These are phyloP conservation scores for Argyresthia albistria DNA, from an alignment of 2,888 invertebrate species.

Conservation along the genomic window DNA sequence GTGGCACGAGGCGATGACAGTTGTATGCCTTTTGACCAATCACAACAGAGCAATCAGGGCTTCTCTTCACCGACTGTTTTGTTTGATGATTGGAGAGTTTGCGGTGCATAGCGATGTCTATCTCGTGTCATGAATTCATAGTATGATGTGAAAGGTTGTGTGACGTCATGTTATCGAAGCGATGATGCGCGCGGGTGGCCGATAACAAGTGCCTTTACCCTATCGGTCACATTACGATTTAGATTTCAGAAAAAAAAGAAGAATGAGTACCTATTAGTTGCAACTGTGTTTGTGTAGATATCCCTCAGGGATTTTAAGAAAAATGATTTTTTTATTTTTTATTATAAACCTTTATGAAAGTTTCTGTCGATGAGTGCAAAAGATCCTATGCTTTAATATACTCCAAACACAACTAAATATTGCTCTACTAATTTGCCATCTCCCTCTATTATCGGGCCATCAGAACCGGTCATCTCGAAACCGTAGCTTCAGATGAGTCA, in stretches of 20 bases:
- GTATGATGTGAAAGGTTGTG: not conserved
- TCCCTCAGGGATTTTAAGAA: no score
- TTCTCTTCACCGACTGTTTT: slow-evolving; percentile 50
- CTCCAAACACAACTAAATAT: no score
- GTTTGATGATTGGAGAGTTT: slow-evolving; percentile 50
- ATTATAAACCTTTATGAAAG: no score
- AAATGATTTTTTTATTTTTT: no score
- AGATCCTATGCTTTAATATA: no score
- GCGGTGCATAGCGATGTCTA: slow-evolving; percentile 27
- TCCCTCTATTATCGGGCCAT: no score
- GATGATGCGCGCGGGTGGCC: slow-evolving; percentile 38
- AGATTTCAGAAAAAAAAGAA: no score
- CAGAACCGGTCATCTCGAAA: no score
- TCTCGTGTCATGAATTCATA: slow-evolving; percentile 15
- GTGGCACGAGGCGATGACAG: slow-evolving; percentile 29
- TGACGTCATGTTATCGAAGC: not conserved
- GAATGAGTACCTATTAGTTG: no score
- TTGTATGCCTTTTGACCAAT: slow-evolving; percentile 25
- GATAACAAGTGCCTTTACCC: slow-evolving; percentile 2
- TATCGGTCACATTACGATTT: not conserved
- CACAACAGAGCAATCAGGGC: slow-evolving; percentile 45
- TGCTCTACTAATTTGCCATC: no score
- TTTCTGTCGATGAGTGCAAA: no score
- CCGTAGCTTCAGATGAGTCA: slow-evolving; percentile 12
- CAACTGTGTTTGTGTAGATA: no score